Conservation (phyloP, 2,113 vertebrate species). For the Platycercus adscitus region DNA sequence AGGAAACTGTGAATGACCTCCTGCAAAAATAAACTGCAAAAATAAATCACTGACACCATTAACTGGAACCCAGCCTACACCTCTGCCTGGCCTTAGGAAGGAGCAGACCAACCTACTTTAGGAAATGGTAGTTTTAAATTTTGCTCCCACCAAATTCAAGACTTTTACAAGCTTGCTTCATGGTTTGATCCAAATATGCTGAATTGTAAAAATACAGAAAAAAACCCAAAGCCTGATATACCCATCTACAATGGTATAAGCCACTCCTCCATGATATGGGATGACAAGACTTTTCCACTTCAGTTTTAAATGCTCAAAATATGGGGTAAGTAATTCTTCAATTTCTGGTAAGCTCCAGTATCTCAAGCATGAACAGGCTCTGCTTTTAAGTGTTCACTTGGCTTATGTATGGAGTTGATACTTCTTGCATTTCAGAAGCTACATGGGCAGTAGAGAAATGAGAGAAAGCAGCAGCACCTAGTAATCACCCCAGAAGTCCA, state of each 20-base stretch:
- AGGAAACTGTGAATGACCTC: neutral
- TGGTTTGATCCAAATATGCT: neutral
- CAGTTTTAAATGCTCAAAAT: neutral
- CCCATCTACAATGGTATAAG: neutral
- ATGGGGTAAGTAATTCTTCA: neutral
- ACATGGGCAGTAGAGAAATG: neutral
- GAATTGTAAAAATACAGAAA: neutral
- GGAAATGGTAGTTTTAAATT: neutral
- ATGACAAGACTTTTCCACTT: neutral
- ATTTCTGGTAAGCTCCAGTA: neutral
- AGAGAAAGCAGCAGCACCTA: neutral
- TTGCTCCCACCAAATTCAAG: neutral
- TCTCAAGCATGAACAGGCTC: neutral
- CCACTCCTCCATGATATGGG: neutral
- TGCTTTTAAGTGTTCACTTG: neutral
- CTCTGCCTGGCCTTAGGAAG: rapidly evolving
- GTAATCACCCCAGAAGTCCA: neutral
- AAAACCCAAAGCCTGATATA: neutral
- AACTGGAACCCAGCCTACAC: neutral
- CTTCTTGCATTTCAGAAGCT: neutral
- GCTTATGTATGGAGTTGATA: neutral
- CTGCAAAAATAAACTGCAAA: neutral
- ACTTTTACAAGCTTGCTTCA: neutral
- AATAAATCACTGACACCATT: neutral
- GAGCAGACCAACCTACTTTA: neutral